Evolutionary conservation across 2,888 invertebrate species (phyloP).

Genomic region (Pristionchus mayeri): DNA sequence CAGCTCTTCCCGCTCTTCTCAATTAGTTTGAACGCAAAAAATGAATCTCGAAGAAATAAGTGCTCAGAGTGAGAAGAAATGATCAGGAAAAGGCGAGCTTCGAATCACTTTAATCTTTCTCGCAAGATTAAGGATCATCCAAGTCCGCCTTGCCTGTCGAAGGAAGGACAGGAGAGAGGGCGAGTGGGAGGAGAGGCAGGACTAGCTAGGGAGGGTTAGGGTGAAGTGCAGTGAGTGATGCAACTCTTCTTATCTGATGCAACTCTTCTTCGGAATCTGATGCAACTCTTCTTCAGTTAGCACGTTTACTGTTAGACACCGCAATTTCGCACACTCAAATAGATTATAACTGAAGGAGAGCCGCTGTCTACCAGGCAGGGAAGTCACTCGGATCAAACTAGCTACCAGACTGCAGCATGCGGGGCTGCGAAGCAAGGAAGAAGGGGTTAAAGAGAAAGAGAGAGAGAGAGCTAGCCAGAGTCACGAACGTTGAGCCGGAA

Average conservation of each 20-base stretch:
- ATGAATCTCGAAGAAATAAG: constrained; percentile 4
- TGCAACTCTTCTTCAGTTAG: not conserved
- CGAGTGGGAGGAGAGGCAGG: not conserved
- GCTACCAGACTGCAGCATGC: not conserved
- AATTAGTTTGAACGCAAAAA: not conserved
- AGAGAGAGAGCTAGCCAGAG: not conserved
- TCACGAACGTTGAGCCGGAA: constrained; percentile 40
- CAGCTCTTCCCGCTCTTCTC: not conserved
- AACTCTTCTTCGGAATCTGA: not conserved
- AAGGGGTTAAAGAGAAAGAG: not conserved
- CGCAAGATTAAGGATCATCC: not conserved
- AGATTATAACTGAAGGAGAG: constrained; percentile 7
- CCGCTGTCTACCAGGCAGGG: not conserved
- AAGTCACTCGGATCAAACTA: not conserved
- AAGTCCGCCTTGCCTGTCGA: not conserved
- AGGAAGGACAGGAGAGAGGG: constrained; percentile 17
- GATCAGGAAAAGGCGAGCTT: not conserved
- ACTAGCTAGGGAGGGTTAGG: not conserved
- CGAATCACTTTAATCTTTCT: not conserved
- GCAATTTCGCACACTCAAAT: not conserved
- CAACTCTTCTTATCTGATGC: too few relatives aligned
- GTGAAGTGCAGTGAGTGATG: constrained; percentile 17
- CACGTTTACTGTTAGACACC: not conserved
- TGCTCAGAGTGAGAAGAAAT: constrained; percentile 21
- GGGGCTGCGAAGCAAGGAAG: not conserved